Evolutionary conservation across 2,113 vertebrate species (phyloP).

Genomic region (Oplegnathus fasciatus): DNA sequence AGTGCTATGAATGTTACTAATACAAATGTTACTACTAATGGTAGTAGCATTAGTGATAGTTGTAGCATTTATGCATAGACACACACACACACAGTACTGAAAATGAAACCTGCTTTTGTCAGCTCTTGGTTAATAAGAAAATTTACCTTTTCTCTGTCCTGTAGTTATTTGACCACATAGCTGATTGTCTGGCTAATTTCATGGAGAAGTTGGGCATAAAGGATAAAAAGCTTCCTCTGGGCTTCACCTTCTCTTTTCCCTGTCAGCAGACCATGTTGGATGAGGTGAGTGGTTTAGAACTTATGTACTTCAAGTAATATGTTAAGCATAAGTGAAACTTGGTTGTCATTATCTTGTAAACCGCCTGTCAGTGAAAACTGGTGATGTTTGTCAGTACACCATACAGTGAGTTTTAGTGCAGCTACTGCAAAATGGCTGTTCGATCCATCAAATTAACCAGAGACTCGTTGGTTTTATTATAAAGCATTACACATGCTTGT

Average conservation of each 20-base stretch:
- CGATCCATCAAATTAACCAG: background rate
- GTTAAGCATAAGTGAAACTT: background rate
- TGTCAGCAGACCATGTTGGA: constrained; percentile 95
- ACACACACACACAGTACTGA: background rate
- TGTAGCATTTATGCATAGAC: background rate
- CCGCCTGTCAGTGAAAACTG: background rate
- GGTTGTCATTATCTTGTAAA: background rate
- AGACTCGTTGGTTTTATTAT: background rate
- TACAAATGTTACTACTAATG: background rate
- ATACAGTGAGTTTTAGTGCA: background rate
- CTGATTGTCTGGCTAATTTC: constrained; percentile 93
- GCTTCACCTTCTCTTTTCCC: constrained; percentile 98
- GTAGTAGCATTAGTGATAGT: background rate
- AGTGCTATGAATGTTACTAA: no score
- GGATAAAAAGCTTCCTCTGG: constrained; percentile 93
- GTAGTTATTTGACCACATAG: constrained; percentile 98
- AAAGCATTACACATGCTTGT: background rate
- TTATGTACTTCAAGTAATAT: background rate
- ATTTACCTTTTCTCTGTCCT: constrained; percentile 9
- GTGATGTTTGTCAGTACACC: background rate
- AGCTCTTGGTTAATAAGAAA: constrained; percentile 6
- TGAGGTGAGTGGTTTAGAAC: constrained; percentile 86
- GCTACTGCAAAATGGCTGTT: no score
- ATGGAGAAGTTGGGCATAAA: constrained; percentile 95
- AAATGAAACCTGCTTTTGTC: background rate